These are phyloP conservation scores for Ptychoptera albimana DNA, from an alignment of 2,888 invertebrate genomes.

Conservation along the genomic window DNA sequence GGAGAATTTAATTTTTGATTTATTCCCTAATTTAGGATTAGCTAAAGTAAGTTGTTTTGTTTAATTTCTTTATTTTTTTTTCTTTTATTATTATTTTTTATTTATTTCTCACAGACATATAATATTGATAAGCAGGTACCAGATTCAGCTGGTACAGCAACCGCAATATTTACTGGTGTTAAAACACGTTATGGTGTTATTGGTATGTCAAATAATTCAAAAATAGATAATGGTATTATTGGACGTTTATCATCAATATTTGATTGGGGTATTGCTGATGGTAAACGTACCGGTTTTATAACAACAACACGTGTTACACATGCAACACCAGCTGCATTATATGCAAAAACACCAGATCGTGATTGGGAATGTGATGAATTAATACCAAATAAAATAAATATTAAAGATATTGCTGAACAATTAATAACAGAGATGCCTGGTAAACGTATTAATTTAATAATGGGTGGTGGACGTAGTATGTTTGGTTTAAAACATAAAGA, in stretches of 20 bases:
- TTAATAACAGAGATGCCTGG: conserved; percentile 44
- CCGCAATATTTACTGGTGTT: conserved; percentile 45
- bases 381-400: conserved; percentile 19
- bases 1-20: conserved; percentile 39
- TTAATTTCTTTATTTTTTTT: conserved; percentile 1
- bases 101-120: conserved; percentile 41
- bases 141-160: conserved; percentile 53
- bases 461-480: conserved; percentile 42
- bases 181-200: conserved; percentile 41
- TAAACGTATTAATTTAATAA: conserved; percentile 40
- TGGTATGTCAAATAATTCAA: conserved; percentile 33
- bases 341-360: conserved; percentile 36
- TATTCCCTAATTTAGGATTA: conserved; percentile 41
- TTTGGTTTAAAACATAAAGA: conserved; percentile 25
- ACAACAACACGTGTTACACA: conserved; percentile 50
- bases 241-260: conserved; percentile 34
- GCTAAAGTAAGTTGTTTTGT: conserved; percentile 35
- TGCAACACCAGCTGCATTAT: conserved; percentile 44
- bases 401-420: conserved; percentile 43
- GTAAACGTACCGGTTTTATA: conserved; percentile 44
- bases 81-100: background rate
- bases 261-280: conserved; percentile 40
- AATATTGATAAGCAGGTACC: conserved; percentile 52
- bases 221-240: conserved; percentile 23
- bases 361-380: conserved; percentile 43